Evolutionary conservation across 1,140 invertebrate species (phyloP).

Genomic region (Physella acuta): DNA sequence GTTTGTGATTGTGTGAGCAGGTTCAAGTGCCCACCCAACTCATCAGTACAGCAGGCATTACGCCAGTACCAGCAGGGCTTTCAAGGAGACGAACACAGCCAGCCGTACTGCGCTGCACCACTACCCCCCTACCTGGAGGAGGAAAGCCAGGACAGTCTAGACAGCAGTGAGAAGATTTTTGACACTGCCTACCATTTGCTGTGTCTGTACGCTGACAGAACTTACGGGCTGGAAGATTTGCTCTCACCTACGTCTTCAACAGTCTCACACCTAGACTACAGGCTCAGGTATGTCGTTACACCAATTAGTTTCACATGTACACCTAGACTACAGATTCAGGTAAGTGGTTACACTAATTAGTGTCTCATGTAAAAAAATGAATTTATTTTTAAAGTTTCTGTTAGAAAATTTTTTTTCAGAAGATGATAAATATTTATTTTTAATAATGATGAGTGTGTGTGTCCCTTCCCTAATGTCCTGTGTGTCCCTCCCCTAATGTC

Average conservation of each 20-base stretch:
- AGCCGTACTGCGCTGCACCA: conserved; percentile 63
- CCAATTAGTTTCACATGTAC: too few relatives aligned
- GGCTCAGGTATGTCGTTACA: conserved; percentile 80
- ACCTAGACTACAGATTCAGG: too few relatives aligned
- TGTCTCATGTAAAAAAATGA: too few relatives aligned
- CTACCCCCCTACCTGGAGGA: conserved; percentile 63
- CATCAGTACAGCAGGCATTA: conserved; percentile 71
- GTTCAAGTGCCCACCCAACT: conserved; percentile 69
- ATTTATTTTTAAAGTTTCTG: too few relatives aligned
- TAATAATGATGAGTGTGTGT: too few relatives aligned
- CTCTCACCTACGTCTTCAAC: conserved; percentile 78
- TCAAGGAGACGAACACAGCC: conserved; percentile 42
- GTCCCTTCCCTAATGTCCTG: too few relatives aligned
- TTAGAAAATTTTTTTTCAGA: too few relatives aligned
- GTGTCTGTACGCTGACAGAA: conserved; percentile 67
- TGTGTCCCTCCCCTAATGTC: too few relatives aligned
- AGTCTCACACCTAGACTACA: conserved; percentile 78
- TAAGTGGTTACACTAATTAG: too few relatives aligned
- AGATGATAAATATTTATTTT: too few relatives aligned
- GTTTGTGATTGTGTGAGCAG: too few relatives aligned
- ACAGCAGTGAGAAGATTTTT: conserved; percentile 29
- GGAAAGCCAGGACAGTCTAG: conserved; percentile 26
- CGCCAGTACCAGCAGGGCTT: conserved; percentile 72
- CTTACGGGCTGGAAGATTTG: conserved; percentile 70
- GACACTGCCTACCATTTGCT: conserved; percentile 85